phyloP scores from a whole-genome alignment of 53 echinoderm and acorn worm genomes.

The Echinometra lucunter region DNA sequence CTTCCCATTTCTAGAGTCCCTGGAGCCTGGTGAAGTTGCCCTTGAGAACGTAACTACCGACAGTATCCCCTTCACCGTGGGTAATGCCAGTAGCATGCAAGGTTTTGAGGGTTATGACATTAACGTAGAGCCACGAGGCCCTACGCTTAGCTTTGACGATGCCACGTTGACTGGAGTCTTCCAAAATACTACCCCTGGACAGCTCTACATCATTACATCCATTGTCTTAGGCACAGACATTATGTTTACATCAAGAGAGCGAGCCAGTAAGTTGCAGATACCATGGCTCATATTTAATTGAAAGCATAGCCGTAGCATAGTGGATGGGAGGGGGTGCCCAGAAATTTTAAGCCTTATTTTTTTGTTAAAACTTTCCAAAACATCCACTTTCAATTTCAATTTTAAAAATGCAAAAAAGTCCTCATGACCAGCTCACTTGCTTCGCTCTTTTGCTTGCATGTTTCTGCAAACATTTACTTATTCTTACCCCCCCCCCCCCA shows the following conservation, averaged over 20 bases:
- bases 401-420: no score
- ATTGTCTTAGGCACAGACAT: background rate
- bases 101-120: constrained; percentile 19
- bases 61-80: constrained; percentile 2
- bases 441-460: no score
- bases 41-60: background rate
- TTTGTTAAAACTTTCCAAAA: no score
- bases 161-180: background rate
- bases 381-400: no score
- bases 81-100: constrained; percentile 15
- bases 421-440: no score
- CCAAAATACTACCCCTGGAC: background rate
- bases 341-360: no score
- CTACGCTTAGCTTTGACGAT: background rate
- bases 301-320: no score
- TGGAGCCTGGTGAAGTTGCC: background rate
- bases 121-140: background rate
- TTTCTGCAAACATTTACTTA: no score
- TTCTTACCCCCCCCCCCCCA: no score
- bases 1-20: background rate
- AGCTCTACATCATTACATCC: constrained; percentile 20
- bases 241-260: background rate
- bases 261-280: constrained; percentile 5
- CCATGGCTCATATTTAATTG: background rate
- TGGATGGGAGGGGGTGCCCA: no score